These are phyloP conservation scores for Myopa tessellatipennis DNA, from an alignment of 2,888 invertebrate genomes.

Conservation along the genomic window DNA sequence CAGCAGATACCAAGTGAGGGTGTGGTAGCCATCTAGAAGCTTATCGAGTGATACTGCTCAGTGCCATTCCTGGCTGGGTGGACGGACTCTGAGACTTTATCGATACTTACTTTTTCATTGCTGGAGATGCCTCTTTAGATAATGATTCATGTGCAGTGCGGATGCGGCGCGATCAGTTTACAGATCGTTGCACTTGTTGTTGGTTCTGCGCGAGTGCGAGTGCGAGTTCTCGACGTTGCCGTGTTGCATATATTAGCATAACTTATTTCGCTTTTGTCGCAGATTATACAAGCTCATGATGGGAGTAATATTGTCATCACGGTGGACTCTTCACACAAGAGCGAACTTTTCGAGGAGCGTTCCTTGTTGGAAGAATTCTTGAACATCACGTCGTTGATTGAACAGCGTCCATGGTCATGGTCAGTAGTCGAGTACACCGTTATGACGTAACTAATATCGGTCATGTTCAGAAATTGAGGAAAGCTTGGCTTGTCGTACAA, in stretches of 20 bases:
- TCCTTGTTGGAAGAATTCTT: background rate
- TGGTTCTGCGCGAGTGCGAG: background rate
- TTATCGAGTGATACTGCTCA: constrained; percentile 31
- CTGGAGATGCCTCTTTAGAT: constrained; percentile 28
- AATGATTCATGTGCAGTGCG: constrained; percentile 31
- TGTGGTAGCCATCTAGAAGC: constrained; percentile 28
- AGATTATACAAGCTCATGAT: constrained; percentile 4
- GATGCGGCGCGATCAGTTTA: constrained; percentile 7
- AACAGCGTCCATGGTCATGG: background rate
- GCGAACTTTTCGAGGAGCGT: constrained; percentile 9
- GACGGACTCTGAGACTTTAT: constrained; percentile 21
- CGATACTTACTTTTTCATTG: constrained; percentile 18
- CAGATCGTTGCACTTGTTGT: constrained; percentile 37
- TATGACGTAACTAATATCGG: constrained; percentile 3
- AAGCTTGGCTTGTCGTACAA: background rate
- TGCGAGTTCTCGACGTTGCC: background rate
- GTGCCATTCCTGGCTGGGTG: constrained; percentile 4
- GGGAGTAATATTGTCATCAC: constrained; percentile 17
- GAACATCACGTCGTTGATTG: background rate
- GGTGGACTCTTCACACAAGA: background rate
- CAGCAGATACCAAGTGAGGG: constrained; percentile 21
- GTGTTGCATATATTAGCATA: constrained; percentile 35
- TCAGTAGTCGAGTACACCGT: background rate
- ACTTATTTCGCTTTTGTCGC: constrained; percentile 6
- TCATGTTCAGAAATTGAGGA: background rate